Conservation (phyloP, 2,797 vertebrate species). For the Phaenicophaeus curvirostris region DNA sequence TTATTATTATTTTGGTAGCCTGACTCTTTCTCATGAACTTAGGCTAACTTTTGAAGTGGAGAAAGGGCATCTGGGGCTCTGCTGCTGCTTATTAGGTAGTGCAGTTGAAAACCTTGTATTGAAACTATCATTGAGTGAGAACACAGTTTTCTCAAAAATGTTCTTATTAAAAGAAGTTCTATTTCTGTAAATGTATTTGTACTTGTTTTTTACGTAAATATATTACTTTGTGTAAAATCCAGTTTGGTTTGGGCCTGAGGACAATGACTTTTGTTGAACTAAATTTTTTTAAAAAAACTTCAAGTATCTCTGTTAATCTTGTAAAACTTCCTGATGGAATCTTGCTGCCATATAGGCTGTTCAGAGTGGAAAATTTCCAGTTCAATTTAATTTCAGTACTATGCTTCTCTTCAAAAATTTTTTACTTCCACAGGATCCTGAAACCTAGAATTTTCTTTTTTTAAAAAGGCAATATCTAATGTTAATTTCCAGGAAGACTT, state of each 20-base stretch:
- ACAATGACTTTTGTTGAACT: accelerated
- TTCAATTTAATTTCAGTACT: neutral
- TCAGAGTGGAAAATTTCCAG: neutral
- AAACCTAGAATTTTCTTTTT: neutral
- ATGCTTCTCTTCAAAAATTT: neutral
- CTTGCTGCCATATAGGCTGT: neutral
- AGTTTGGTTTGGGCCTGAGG: neutral
- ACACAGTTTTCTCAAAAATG: neutral
- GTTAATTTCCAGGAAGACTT: neutral
- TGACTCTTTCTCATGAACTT: neutral
- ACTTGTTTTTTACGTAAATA: neutral
- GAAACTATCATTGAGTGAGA: neutral
- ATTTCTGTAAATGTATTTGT: neutral
- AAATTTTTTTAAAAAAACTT: neutral
- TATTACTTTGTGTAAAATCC: neutral
- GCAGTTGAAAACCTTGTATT: neutral
- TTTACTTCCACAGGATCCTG: neutral
- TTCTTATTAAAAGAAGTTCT: neutral
- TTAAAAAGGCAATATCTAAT: neutral
- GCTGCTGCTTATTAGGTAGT: neutral
- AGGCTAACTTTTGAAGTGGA: neutral
- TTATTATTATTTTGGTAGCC: neutral
- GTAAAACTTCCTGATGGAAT: neutral
- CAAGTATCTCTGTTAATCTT: neutral
- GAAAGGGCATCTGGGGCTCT: neutral